Evolutionary conservation across 2,888 invertebrate genomes (phyloP).

Genomic region (Aphrophora alni): DNA sequence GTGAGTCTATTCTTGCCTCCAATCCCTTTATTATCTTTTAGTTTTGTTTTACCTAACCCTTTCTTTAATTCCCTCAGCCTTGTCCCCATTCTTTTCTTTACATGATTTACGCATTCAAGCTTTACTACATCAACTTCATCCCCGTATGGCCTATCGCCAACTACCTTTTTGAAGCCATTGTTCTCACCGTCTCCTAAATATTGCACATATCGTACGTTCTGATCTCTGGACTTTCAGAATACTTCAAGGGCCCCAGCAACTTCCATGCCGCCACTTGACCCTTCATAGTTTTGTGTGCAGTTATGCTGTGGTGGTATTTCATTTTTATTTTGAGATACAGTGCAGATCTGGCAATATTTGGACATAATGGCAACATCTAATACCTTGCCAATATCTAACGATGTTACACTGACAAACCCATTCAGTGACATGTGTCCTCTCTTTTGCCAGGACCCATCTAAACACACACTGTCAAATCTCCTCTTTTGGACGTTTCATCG

Average conservation of each 20-base stretch:
- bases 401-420: conserved; percentile 23
- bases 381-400: conserved; percentile 23
- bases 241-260: neutral
- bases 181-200: neutral
- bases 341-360: neutral
- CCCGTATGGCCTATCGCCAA: neutral
- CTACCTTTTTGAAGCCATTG: neutral
- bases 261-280: neutral
- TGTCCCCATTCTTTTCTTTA: neutral
- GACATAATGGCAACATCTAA: conserved; percentile 21
- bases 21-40: neutral
- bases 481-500: neutral
- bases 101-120: neutral
- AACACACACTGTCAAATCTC: conserved; percentile 11
- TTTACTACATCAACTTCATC: neutral
- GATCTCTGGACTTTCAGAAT: neutral
- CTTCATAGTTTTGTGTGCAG: neutral
- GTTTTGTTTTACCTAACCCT: neutral
- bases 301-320: neutral
- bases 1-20: conserved; percentile 17
- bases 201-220: neutral
- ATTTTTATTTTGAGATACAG: neutral
- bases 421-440: conserved; percentile 16
- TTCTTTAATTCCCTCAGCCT: neutral
- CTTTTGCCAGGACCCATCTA: conserved; percentile 26